These are phyloP conservation scores for Dryobotodes eremita DNA, from an alignment of 2,888 invertebrate genomes.

Conservation along the genomic window DNA sequence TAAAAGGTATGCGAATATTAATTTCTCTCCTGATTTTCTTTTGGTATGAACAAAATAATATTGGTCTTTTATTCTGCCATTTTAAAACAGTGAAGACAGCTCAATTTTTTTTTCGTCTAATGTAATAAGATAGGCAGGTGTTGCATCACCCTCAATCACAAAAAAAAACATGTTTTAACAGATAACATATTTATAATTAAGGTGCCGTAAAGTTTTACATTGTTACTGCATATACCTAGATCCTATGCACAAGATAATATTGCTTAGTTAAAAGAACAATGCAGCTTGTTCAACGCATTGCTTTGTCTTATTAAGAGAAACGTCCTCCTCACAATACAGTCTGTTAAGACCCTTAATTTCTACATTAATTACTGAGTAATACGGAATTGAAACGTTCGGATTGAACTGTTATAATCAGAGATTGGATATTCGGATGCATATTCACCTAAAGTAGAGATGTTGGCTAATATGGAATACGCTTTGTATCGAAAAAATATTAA, in stretches of 20 bases:
- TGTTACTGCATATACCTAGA: neutral
- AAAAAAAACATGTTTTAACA: neutral
- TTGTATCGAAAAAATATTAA: too few species aligned
- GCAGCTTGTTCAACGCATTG: neutral
- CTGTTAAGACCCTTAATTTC: slow-evolving; percentile 6
- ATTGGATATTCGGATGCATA: too few species aligned
- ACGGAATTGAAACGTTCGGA: slow-evolving; percentile 15
- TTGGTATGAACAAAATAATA: neutral
- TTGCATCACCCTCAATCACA: too few species aligned
- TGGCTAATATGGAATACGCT: too few species aligned
- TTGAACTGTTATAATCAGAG: neutral
- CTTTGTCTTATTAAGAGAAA: slow-evolving; percentile 1
- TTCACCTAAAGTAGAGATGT: too few species aligned
- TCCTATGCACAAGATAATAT: neutral
- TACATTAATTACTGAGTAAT: slow-evolving; percentile 5
- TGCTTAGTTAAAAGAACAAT: neutral
- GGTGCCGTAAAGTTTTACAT: neutral
- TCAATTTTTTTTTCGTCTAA: neutral
- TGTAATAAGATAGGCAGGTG: neutral
- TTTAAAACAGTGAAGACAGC: neutral
- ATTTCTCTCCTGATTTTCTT: neutral
- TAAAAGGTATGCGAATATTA: neutral
- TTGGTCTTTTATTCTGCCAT: neutral
- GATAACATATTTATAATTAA: neutral
- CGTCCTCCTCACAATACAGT: slow-evolving; percentile 3